A percentile compares a stretch with the other conserved stretches of the same genome.
Evolutionary conservation across 2,797 vertebrate genomes (phyloP).

Genomic region (Eospalax fontanierii): DNA sequence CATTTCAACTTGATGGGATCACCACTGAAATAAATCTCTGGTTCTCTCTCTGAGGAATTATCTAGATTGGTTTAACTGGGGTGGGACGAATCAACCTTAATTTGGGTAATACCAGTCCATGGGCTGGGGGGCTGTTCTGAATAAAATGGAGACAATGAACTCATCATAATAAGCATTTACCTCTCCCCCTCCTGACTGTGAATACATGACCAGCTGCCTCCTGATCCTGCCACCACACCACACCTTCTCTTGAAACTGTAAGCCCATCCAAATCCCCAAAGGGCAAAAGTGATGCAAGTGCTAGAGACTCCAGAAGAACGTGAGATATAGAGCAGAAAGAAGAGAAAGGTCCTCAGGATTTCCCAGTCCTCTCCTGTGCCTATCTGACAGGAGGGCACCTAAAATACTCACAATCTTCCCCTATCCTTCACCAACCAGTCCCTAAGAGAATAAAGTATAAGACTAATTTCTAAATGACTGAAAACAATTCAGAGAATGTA

Average conservation of each 20-base stretch:
- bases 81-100: background rate
- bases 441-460: background rate
- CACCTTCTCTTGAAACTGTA: background rate
- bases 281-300: too few species aligned
- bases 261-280: background rate
- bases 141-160: background rate
- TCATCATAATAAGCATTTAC: too few species aligned
- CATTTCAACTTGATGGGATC: constrained; percentile 1
- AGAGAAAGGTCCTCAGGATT: background rate
- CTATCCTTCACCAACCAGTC: rapidly evolving
- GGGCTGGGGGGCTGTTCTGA: background rate
- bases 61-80: background rate
- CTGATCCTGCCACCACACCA: background rate
- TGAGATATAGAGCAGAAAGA: background rate
- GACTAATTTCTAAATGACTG: background rate
- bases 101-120: background rate
- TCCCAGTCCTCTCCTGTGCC: background rate
- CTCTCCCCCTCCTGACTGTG: background rate
- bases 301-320: too few species aligned
- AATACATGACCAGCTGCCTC: background rate
- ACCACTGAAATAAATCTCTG: background rate
- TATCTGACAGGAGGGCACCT: background rate
- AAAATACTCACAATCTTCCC: background rate
- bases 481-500: background rate
- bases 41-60: background rate